Evolutionary conservation across 92 coral and sea anemone species (phyloP), one percentile per base, ranked within the genome.

Genomic region (Pocillopora grandis): DNA sequence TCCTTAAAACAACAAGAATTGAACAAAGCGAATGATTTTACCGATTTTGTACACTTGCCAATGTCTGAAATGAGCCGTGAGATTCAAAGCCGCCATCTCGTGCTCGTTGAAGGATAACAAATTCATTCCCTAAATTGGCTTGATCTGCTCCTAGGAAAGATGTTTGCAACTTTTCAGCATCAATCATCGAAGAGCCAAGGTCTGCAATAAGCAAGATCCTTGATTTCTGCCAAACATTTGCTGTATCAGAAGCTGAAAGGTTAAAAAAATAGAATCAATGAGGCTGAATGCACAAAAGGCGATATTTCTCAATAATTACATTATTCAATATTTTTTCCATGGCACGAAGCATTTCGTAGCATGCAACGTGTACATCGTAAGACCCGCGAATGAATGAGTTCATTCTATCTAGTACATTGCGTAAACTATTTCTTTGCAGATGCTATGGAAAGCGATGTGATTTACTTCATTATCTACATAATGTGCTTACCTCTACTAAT

Each of bases 401-500:
- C 15, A 49, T 11, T 35, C 2, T 31, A 58, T 23, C 9, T 14
- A 9, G 1, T 27, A 27, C 31, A 27, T 27, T 27, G 31, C 31
- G 31, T 27, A 27, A 0, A 8, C 1, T 13, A 17, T 16, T 56
- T 68, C 58, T 56, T 27, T 9, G 58, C 31, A 66, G 85, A n/a
- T 19, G n/a, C 15, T 13, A 5, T 52, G 59, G 69, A 36, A 42
- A 59, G 36, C 16, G 13, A 59, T 35, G 36, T 10, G 13, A 59
- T 35, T 13, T 70, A 21, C 14, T 81, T 11, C 15, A 8, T 9
- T 35, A 35, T 35, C 21, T 58, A 33, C 0, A 58, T 17, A 55
- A 36, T 71, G 13, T 71, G 70, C 85, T 59, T 71, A 81, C 85
- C 85, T 81, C n/a, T 33, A 61, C 77, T 58, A 12, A 9, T 60